phyloP scores from a whole-genome alignment of 2,113 vertebrate species.

The Pitta sordida region DNA sequence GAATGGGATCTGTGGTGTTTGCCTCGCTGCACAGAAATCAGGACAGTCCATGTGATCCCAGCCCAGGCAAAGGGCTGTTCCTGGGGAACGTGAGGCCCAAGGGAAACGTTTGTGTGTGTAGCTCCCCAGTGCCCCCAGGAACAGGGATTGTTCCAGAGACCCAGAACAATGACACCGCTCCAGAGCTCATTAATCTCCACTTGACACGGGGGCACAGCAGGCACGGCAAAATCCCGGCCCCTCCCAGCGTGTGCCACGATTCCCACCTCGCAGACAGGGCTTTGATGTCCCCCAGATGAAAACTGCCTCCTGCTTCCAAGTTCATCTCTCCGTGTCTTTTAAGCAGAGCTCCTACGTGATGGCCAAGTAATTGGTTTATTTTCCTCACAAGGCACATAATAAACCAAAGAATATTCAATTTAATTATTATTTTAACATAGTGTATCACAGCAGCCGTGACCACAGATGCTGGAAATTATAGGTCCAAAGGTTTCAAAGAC shows the following conservation, averaged over 20 bases:
- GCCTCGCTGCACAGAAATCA: rapidly evolving
- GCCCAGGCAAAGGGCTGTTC: background rate
- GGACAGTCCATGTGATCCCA: rapidly evolving
- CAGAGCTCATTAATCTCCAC: background rate
- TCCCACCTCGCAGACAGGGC: background rate
- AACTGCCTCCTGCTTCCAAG: background rate
- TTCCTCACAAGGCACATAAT: background rate
- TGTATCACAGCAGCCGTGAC: background rate
- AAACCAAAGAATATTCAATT: background rate
- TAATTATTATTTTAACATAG: background rate
- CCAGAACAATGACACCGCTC: background rate
- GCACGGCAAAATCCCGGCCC: background rate
- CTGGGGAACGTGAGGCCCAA: rapidly evolving
- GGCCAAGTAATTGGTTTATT: rapidly evolving
- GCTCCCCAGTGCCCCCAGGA: too few relatives aligned
- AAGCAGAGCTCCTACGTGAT: rapidly evolving
- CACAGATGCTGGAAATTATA: background rate
- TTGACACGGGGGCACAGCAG: rapidly evolving
- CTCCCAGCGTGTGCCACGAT: background rate
- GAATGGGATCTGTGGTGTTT: rapidly evolving
- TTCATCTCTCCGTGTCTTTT: rapidly evolving
- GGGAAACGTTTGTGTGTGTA: rapidly evolving
- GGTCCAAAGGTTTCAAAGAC: background rate
- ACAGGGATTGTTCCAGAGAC: too few relatives aligned
- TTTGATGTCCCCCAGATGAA: background rate